Conservation (phyloP, 1,140 invertebrate genomes). For the Telenomus remus region DNA sequence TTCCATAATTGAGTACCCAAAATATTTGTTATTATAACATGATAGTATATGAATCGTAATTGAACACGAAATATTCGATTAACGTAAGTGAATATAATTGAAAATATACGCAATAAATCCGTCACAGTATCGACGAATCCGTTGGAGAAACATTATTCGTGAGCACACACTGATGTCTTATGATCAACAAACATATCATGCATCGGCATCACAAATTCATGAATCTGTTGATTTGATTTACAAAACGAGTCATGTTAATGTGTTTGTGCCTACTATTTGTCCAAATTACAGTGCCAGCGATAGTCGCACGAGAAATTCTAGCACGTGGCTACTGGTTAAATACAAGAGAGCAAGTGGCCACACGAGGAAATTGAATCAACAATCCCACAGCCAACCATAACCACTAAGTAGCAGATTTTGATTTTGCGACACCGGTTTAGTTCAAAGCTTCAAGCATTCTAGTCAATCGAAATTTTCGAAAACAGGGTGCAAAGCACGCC, state of each 20-base stretch:
- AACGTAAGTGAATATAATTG: too few relatives aligned
- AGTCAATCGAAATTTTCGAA: constrained; percentile 34
- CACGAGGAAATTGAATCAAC: constrained; percentile 57
- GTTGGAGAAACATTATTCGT: constrained; percentile 2
- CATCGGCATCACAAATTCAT: constrained; percentile 31
- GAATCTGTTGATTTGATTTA: constrained; percentile 37
- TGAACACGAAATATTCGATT: too few relatives aligned
- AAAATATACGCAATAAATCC: background rate
- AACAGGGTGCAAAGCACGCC: too few relatives aligned
- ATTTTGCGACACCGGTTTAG: constrained; percentile 43
- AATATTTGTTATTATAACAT: too few relatives aligned
- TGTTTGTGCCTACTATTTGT: constrained; percentile 55
- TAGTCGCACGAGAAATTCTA: constrained; percentile 43
- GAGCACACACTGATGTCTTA: constrained; percentile 16
- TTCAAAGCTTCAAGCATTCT: constrained; percentile 32
- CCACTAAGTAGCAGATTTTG: constrained; percentile 51
- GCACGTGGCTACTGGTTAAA: constrained; percentile 42
- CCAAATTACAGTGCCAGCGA: constrained; percentile 42
- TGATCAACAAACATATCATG: constrained; percentile 28
- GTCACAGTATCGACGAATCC: background rate
- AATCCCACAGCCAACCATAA: constrained; percentile 42
- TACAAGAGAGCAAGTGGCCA: constrained; percentile 50
- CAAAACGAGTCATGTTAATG: constrained; percentile 45
- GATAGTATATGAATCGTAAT: too few relatives aligned
- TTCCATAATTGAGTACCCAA: too few relatives aligned